These are phyloP conservation scores for Electrona antarctica DNA, from an alignment of 2,113 vertebrate genomes.

Conservation along the genomic window DNA sequence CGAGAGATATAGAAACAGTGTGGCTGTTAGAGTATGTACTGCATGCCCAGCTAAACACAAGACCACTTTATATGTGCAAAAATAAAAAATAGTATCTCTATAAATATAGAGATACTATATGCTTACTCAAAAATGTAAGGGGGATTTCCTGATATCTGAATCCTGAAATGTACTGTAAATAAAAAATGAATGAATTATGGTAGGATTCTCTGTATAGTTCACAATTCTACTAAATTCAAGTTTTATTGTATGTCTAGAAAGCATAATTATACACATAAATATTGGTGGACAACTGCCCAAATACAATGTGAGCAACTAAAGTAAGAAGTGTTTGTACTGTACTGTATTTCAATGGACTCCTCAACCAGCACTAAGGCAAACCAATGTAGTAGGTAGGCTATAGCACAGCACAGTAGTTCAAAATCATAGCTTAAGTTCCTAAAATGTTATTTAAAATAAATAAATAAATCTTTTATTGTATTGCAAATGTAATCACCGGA, in stretches of 20 bases:
- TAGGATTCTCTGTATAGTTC: background rate
- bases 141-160: constrained; percentile 93
- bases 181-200: constrained; percentile 21
- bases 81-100: background rate
- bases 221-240: background rate
- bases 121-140: constrained; percentile 92
- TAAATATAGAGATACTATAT: background rate
- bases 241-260: background rate
- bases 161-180: constrained; percentile 85
- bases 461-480: too few relatives aligned
- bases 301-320: too few relatives aligned
- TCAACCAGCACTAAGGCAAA: background rate
- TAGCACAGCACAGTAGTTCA: too few relatives aligned
- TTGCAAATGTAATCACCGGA: too few relatives aligned
- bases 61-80: constrained; percentile 1
- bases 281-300: background rate
- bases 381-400: too few relatives aligned
- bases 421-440: too few relatives aligned
- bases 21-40: background rate
- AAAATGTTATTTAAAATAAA: too few relatives aligned
- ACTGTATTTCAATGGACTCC: too few relatives aligned
- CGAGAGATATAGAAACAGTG: constrained; percentile 32
- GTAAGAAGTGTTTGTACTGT: too few relatives aligned
- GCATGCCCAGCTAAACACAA: background rate
- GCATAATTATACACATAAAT: background rate